Base-by-base conservation (phyloP, 2,888 invertebrate species). In the Harpalus rufipes region DNA sequence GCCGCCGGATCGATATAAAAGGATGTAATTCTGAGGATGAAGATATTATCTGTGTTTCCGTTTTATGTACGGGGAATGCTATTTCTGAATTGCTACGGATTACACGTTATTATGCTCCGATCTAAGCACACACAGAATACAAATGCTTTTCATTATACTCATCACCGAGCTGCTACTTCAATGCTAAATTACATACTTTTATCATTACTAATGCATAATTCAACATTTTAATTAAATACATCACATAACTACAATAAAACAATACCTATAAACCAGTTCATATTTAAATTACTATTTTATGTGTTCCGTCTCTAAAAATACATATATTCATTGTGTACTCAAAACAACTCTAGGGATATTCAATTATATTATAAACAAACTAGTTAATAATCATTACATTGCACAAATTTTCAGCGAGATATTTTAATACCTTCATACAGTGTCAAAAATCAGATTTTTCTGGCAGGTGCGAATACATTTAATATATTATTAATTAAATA, bases 11-110 rank as follows among this genome's bases (percentile, higher is more conserved):
- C 83, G 72, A 83, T 83, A 74, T 44, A 74, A 59, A 83, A 74
- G 74, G 76, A 74, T 78, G 78, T 78, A 78, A 78, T 78, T 78
- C 78, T 78, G 32, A 58, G 78, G 63, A 65, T 81, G 63, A 81
- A 81, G 81, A 81, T 81, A 81, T 81, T 81, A 81, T 81, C 81
- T 81, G 39, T 81, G 32, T 81, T 61, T 81, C 59, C 79, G 72
- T 44, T 74, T 74, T 44, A 44, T 74, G 72, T 74, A 44, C 72
- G 8, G 44, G 44, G 72, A 41, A 74, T 44, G 72, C 72, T 74
- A 74, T 74, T 74, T 74, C 72, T 74, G 44, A 44, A 74, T 74
- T 74, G 44, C 72, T 16, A 44, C 12, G 72, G 72, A 74, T 74
- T 74, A 74, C 25, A 74, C 7, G 72, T 74, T 74, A 74, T 74